Base-by-base conservation (phyloP, 2,113 vertebrate genomes). In the Ranitomeya imitator region DNA sequence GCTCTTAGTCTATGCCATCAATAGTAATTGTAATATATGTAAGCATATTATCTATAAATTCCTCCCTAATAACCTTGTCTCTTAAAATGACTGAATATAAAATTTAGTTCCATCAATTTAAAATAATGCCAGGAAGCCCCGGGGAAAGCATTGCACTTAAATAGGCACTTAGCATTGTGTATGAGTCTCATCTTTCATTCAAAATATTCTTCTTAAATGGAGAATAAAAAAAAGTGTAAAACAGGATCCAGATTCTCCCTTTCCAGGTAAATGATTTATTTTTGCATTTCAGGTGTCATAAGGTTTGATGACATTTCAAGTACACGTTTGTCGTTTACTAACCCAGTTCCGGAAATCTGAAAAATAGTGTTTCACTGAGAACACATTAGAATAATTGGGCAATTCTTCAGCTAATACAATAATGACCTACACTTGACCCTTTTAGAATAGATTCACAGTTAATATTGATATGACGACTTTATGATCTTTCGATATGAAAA, bases 341-440 rank as follows among this genome's bases (percentile, higher is more conserved):
- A 74, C 79, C 14, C 14, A 82, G 55, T 82, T 65, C 86, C 67
- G 79, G 57, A 71, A 88, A 45, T 74, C 11, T 73, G 65, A 82
- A 80, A 81, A 88, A 71, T 74, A 60, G 13, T 18, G 73, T 65
- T 82, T 59, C 55, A 23, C 78, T 26, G 79, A 88, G 80, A 74
- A 61, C 79, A 60, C 79, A 82, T 88, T 82, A 74, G 21, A 88
- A 81, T 88, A 82, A 88, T 88, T 88, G 86, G 79, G 52, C 67
- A 74, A 82, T 88, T 88, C 63, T 88, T 88, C 79, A 88, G 79
- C 86, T 88, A 88, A 88, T 82, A 82, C 67, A 80, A 82, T 61
- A 88, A 82, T 88, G 86, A 83, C 86, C 86, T 88, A 60, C 59
- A 82, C 86, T 88, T 82, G 86, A 88, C 86, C 79, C 51, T 18